Percentiles rank a stretch among this genome's conserved stretches.
These are phyloP conservation scores for Ciconia maguari DNA, from an alignment of 2,113 vertebrate species.

Conservation along the genomic window DNA sequence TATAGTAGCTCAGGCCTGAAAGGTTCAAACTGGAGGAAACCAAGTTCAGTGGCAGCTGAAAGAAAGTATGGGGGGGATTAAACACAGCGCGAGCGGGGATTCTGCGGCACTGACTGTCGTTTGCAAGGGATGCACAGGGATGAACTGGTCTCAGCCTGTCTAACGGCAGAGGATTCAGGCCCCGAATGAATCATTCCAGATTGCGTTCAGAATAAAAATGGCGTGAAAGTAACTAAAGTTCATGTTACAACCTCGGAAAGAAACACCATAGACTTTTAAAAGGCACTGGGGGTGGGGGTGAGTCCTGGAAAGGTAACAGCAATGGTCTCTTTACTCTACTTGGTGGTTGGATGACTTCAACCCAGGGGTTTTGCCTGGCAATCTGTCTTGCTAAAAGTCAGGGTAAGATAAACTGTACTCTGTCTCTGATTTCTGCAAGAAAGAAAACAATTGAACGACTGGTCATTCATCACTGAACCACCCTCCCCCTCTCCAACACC, in stretches of 20 bases:
- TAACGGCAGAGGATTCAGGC: neutral
- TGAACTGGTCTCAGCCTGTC: neutral
- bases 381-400: slow-evolving; percentile 81
- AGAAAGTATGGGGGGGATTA: neutral
- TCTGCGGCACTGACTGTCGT: neutral
- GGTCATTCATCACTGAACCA: slow-evolving; percentile 75
- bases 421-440: slow-evolving; percentile 79
- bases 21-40: neutral
- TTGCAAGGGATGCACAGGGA: neutral
- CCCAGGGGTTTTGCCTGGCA: slow-evolving; percentile 66
- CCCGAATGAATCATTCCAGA: neutral
- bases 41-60: neutral
- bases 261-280: neutral
- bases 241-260: slow-evolving; percentile 4
- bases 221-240: slow-evolving; percentile 11
- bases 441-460: slow-evolving; percentile 80
- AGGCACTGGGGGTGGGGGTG: neutral
- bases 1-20: neutral
- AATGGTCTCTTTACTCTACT: slow-evolving; percentile 20
- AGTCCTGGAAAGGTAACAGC: slow-evolving; percentile 25
- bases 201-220: neutral
- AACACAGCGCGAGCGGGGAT: neutral
- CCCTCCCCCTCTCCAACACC: slow-evolving; percentile 64
- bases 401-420: slow-evolving; percentile 78
- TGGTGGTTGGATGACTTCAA: slow-evolving; percentile 71